Conservation (phyloP, 1,140 invertebrate species). For the Brachionus paranguensis region DNA sequence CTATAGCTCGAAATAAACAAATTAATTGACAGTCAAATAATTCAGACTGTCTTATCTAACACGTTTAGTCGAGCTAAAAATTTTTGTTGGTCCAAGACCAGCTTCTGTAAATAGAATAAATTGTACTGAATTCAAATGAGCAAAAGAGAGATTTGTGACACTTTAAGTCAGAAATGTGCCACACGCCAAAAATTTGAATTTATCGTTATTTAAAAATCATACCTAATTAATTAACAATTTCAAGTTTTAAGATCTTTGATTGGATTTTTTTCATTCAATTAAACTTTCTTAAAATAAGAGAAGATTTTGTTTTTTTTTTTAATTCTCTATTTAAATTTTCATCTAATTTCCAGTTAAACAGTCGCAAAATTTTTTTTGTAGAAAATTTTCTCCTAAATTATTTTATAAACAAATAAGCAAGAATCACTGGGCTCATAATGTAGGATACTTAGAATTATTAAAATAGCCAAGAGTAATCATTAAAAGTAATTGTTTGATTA, state of each 20-base stretch:
- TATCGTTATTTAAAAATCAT: background rate
- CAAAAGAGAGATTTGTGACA: conserved; percentile 17
- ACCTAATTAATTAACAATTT: conserved; percentile 33
- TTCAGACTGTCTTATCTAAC: conserved; percentile 19
- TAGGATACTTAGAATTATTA: too few relatives aligned
- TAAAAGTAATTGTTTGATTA: too few relatives aligned
- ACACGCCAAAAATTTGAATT: background rate
- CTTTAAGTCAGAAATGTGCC: background rate
- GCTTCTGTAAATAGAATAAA: background rate
- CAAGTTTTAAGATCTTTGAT: background rate
- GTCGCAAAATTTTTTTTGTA: too few relatives aligned
- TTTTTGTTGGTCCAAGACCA: background rate
- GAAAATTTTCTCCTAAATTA: too few relatives aligned
- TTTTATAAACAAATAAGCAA: too few relatives aligned
- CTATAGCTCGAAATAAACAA: background rate
- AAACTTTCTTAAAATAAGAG: too few relatives aligned
- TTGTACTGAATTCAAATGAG: background rate
- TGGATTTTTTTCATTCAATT: too few relatives aligned
- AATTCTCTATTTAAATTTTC: too few relatives aligned
- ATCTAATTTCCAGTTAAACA: too few relatives aligned
- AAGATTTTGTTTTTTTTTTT: too few relatives aligned
- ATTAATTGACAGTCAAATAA: background rate
- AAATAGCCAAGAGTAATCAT: too few relatives aligned
- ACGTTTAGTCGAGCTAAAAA: background rate
- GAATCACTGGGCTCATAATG: too few relatives aligned